Percentiles rank a stretch among this genome's conserved stretches.
Evolutionary conservation across 2,888 invertebrate genomes (phyloP).

Genomic region (Pimpla rufipes): DNA sequence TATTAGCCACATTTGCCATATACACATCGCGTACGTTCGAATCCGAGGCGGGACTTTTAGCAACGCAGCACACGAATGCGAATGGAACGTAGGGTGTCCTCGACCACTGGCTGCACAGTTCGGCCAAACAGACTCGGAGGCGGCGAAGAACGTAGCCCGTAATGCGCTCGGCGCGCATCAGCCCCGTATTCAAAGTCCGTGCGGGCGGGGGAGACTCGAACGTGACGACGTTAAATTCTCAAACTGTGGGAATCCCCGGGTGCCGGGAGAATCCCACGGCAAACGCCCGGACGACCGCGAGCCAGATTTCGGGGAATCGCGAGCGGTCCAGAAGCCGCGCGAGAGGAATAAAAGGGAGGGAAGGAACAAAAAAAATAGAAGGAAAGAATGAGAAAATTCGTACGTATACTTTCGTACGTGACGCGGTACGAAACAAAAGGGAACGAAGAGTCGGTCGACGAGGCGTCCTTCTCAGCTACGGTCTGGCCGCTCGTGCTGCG

Average conservation of each 20-base stretch:
- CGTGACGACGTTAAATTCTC: conserved; percentile 55
- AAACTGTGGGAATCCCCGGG: conserved; percentile 4
- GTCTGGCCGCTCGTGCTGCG: conserved; percentile 49
- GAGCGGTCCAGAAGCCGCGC: conserved; percentile 26
- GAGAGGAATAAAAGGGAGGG: conserved; percentile 11
- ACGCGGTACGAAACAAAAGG: conserved; percentile 57
- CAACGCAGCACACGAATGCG: too few relatives aligned
- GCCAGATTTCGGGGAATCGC: conserved; percentile 15
- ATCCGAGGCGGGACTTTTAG: too few relatives aligned
- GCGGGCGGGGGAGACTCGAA: conserved; percentile 34
- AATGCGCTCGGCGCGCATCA: conserved; percentile 14
- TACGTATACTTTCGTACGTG: conserved; percentile 57
- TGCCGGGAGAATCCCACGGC: conserved; percentile 3
- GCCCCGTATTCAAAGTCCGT: conserved; percentile 57
- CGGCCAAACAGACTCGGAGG: not conserved
- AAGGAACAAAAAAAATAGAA: conserved; percentile 10
- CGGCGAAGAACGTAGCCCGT: not conserved
- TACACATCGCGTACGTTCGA: too few relatives aligned
- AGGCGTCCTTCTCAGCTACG: conserved; percentile 54
- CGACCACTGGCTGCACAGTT: too few relatives aligned
- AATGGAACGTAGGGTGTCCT: too few relatives aligned
- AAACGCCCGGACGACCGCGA: conserved; percentile 30
- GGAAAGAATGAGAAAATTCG: conserved; percentile 49
- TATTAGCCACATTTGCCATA: too few relatives aligned
- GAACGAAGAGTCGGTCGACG: conserved; percentile 35